Evolutionary conservation across 2,888 invertebrate genomes (phyloP), one percentile per base, ranked within the genome.

Genomic region (Carpatolechia fugitivella): DNA sequence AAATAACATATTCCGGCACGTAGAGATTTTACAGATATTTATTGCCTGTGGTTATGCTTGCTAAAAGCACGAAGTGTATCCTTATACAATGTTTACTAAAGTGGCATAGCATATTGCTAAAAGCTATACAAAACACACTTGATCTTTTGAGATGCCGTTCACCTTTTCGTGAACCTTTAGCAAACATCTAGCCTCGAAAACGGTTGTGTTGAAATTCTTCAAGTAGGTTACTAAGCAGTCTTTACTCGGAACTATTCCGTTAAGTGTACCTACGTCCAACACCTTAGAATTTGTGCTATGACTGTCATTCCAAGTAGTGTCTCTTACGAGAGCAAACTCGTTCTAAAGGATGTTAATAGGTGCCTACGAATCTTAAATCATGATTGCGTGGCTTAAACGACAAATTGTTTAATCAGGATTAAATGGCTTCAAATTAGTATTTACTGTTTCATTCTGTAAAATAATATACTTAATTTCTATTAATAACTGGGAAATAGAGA

Each of bases 121-220:
- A 44, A 41, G 40, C 29, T 6, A 13, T 29, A 44, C 20, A 44
- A 44, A 44, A 49, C 49, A 49, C 10, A 50, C 38, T 47, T 24
- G 49, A 49, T 49, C 49, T 49, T 33, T 49, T 20, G 16, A 11
- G 49, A 10, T 41, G 40, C 33, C 29, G 54, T 36, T 54, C 49
- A 54, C 54, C 38, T 54, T 54, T 54, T 35, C 33, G 41, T 38
- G 40, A 49, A 54, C 54, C 36, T 47, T 52, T 52, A 44, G 44
- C 44, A 52, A 44, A 52, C 44, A 33, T 24, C 38, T 38, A 24
- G 50, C 50, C 50, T 50, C 33, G n/a, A 38, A 50, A 38, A 29
- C 7, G 50, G 11, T 16, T 35, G 18, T 52, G 52, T 52, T 46
- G 52, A 44, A 52, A 49, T 49, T 33, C 49, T 35, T 35, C 49